A percentile compares a stretch with the other conserved stretches of the same genome.
Conservation (phyloP, 35 echinoderm and acorn worm species). For the Hemicentrotus pulcherrimus region DNA sequence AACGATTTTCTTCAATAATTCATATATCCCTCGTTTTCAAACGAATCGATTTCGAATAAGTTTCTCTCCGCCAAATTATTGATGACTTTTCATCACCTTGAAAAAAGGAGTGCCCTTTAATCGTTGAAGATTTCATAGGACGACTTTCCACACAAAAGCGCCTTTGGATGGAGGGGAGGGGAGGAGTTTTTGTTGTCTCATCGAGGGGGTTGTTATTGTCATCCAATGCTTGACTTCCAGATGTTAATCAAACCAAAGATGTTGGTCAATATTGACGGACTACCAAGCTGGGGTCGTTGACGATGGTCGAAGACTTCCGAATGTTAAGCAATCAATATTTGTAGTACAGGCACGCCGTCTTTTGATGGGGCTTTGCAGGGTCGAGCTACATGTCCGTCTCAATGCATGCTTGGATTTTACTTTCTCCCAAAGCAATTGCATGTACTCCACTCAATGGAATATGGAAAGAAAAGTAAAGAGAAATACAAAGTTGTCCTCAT, state of each 20-base stretch:
- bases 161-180: not conserved
- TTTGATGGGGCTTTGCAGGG: not conserved
- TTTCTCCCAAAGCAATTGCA: not conserved
- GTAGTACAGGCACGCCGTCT: not conserved
- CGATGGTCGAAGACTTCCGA: constrained; percentile 47
- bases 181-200: not conserved
- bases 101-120: not conserved
- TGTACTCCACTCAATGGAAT: not conserved
- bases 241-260: constrained; percentile 53
- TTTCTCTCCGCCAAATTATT: too few relatives aligned
- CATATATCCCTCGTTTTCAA: too few relatives aligned
- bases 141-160: not conserved
- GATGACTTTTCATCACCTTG: not conserved
- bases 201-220: constrained; percentile 26
- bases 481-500: too few relatives aligned
- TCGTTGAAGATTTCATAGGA: not conserved
- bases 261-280: constrained; percentile 41
- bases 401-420: not conserved
- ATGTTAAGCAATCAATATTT: constrained; percentile 39
- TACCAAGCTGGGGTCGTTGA: constrained; percentile 36
- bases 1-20: too few relatives aligned
- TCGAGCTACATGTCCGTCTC: not conserved
- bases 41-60: too few relatives aligned
- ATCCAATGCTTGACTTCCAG: constrained; percentile 51
- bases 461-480: too few relatives aligned